Conservation (phyloP, 2,797 vertebrate species). For the Xenentodon cancila region DNA sequence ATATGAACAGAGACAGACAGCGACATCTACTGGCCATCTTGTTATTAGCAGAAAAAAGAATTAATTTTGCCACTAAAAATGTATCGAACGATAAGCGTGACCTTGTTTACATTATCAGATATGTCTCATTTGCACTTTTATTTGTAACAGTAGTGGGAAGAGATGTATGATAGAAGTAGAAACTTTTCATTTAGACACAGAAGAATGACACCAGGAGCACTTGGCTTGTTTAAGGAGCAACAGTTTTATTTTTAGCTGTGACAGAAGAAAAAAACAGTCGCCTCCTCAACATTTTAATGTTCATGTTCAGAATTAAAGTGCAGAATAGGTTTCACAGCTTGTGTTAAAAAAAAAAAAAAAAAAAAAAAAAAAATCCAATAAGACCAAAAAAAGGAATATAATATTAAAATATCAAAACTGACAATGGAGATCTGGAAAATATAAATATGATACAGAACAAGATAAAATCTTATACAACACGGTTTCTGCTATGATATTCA, state of each 20-base stretch:
- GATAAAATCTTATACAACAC: slow-evolving; percentile 72
- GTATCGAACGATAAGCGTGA: not conserved
- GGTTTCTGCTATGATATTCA: slow-evolving; percentile 74
- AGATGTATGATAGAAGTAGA: not conserved
- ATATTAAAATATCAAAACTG: slow-evolving; percentile 75
- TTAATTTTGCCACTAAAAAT: not conserved
- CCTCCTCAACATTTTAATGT: slow-evolving; percentile 76
- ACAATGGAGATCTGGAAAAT: slow-evolving; percentile 75
- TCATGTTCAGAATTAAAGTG: slow-evolving; percentile 85
- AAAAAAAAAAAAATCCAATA: slow-evolving; percentile 66
- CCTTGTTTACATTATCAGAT: not conserved
- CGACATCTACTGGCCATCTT: slow-evolving; percentile 60
- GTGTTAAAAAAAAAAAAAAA: slow-evolving; percentile 69
- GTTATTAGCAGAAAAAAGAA: not conserved
- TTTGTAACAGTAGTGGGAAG: not conserved
- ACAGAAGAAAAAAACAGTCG: slow-evolving; percentile 73
- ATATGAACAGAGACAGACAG: slow-evolving; percentile 10
- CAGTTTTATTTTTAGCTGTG: slow-evolving; percentile 84
- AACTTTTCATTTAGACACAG: not conserved
- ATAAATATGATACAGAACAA: slow-evolving; percentile 78
- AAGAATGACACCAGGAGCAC: slow-evolving; percentile 25
- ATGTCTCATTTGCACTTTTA: not conserved
- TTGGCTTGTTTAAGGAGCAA: slow-evolving; percentile 73
- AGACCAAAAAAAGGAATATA: slow-evolving; percentile 54
- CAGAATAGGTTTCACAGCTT: slow-evolving; percentile 88